Conservation (phyloP, 2,113 vertebrate genomes). For the Pogona vitticeps region DNA sequence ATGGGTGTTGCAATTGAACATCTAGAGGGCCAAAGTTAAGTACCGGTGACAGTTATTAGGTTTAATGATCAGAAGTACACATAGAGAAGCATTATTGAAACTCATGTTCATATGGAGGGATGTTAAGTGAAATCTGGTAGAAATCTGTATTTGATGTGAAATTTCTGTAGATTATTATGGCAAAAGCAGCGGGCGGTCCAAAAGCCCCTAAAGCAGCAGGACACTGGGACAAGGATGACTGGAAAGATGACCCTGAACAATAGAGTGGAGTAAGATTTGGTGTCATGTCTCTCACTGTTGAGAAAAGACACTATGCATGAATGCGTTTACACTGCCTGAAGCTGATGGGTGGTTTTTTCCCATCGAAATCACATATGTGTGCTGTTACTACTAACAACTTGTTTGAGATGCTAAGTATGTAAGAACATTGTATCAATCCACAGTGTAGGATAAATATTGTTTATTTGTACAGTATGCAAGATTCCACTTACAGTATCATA, state of each 20-base stretch:
- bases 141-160: constrained; percentile 50
- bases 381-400: not conserved
- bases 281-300: constrained; percentile 25
- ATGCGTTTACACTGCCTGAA: constrained; percentile 15
- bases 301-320: constrained; percentile 46
- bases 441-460: not conserved
- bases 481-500: not conserved
- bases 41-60: not conserved
- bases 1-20: not conserved
- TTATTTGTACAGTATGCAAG: not conserved
- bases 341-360: not conserved
- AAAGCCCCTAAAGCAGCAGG: constrained; percentile 88
- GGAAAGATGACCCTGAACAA: constrained; percentile 85
- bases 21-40: not conserved
- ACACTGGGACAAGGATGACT: constrained; percentile 92
- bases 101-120: not conserved
- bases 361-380: not conserved
- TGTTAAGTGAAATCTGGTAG: not conserved
- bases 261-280: constrained; percentile 78
- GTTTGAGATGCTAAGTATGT: not conserved
- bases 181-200: constrained; percentile 92
- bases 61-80: not conserved
- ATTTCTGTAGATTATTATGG: constrained; percentile 92
- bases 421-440: not conserved
- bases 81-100: not conserved